Base-by-base conservation (phyloP, 2,113 vertebrate species). In the Tetraodon nigroviridis region DNA sequence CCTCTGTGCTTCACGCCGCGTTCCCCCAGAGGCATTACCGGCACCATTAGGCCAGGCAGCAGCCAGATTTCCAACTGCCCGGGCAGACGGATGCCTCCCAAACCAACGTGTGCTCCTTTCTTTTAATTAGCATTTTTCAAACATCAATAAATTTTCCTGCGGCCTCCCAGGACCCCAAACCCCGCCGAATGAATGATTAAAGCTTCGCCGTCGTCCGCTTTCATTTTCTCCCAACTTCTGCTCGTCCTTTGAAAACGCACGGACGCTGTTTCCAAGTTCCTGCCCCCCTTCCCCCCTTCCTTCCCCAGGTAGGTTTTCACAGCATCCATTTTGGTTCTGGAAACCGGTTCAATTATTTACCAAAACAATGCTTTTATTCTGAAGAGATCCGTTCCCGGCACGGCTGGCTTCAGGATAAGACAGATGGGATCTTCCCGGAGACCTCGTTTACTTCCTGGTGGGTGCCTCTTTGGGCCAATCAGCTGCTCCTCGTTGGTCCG, bases 61-160 rank as follows among this genome's bases (percentile, higher is more conserved):
- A 65, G 76, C 37, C 52, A 75, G 84, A 75, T 73, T 84, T 88
- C 80, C 74, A 79, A 83, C 77, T 82, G 86, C 81, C 79, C 67
- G 73, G 65, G 76, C 84, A 85, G 84, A 88, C 73, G 65, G 80
- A 87, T 84, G 79, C 71, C 75, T 81, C 79, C 76, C 76, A 81
- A 86, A 84, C 75, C 78, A 80, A 88, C 78, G 79, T 63, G 66
- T 60, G 58, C 46, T 79, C 58, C 78, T 81, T 85, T 84, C 8
- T 83, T 83, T 85, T 89, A 87, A 89, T 90, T 87, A 89, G 80
- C 86, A 84, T 83, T 86, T 85, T 80, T 86, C 72, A 82, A 81
- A 86, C 86, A 82, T 88, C 82, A 86, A 87, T 82, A 85, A 84
- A 84, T 81, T 80, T 82, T 72, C 75, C 57, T 46, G 75, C 65